Conservation (phyloP, 2,113 vertebrate genomes). For the Bujurquina vittata region DNA sequence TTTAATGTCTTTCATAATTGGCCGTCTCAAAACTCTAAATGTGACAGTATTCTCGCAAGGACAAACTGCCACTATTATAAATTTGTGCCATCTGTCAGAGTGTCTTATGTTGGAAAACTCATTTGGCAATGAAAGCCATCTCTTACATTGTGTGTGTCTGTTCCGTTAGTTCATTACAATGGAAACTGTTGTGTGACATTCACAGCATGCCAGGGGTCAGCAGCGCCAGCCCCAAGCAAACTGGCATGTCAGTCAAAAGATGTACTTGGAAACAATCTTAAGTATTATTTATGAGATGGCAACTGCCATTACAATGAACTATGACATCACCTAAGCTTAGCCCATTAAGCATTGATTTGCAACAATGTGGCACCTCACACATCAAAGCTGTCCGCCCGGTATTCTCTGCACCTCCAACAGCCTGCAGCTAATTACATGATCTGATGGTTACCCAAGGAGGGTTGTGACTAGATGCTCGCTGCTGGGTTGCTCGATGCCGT, state of each 20-base stretch:
- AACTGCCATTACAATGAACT: constrained; percentile 74
- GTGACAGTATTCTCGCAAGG: constrained; percentile 5
- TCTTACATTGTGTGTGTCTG: constrained; percentile 11
- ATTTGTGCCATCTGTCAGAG: background rate
- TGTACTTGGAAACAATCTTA: constrained; percentile 78
- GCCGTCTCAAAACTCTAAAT: background rate
- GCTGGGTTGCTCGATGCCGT: background rate
- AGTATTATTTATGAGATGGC: constrained; percentile 80
- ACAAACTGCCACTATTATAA: background rate
- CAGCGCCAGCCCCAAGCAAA: constrained; percentile 44
- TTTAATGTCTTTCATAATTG: background rate
- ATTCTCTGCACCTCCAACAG: constrained; percentile 43
- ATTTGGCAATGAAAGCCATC: constrained; percentile 31
- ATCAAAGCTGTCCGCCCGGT: constrained; percentile 71
- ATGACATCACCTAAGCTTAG: constrained; percentile 78
- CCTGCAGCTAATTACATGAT: constrained; percentile 63
- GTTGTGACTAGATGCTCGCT: constrained; percentile 25
- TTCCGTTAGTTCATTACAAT: constrained; percentile 40
- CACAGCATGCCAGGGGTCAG: constrained; percentile 69
- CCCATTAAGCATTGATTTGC: constrained; percentile 78
- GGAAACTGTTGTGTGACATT: constrained; percentile 77
- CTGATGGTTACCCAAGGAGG: constrained; percentile 45
- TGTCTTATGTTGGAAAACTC: constrained; percentile 32
- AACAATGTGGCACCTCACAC: constrained; percentile 82
- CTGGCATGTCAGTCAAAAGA: constrained; percentile 68